Base-by-base conservation (phyloP, 2,113 vertebrate species). In the Trematocara marginatum region DNA sequence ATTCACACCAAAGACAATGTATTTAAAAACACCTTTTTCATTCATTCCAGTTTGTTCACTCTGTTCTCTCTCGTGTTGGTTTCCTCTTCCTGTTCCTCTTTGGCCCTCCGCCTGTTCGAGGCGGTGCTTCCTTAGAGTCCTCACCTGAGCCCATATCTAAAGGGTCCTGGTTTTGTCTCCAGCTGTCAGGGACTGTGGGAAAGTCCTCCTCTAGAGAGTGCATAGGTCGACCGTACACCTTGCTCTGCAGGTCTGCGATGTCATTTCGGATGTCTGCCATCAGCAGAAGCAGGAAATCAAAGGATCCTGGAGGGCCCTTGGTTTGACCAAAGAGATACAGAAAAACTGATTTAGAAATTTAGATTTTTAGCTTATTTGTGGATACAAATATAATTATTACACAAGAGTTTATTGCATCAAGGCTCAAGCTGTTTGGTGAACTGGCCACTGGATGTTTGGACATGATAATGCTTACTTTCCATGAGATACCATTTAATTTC, bases 221-320 rank as follows among this genome's bases (percentile, higher is more conserved):
- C 89, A 96, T 93, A 31, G 94, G 92, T 16, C 94, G 97, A 13
- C 97, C 97, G 23, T 98, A 98, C 82, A 99, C 97, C 93, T 97
- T 97, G 76, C 95, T 97, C 93, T 99, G 97, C 79, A 99, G 96
- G 84, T 99, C 98, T 0, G 97, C 93, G 1, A 99, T 99, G 94
- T 99, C 98, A 0, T 99, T 98, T 83, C 98, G 97, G 92, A 99
- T 97, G 93, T 99, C 98, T 4, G 98, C 98, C 98, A 99, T 97
- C 92, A 99, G 96, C 29, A 99, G 95, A 13, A 99, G 92, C 20
- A 99, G 95, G 95, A 99, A 99, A 87, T 99, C 98, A 31, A 99
- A 99, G 53, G 99, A 99, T 79, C 99, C 98, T 0, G 98, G 99
- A 2, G 98, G 97, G 9, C 98, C 99, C 98, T 99, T 78, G 12